Base-by-base conservation (phyloP, 2,113 vertebrate species). In the Xiphophorus maculatus region DNA sequence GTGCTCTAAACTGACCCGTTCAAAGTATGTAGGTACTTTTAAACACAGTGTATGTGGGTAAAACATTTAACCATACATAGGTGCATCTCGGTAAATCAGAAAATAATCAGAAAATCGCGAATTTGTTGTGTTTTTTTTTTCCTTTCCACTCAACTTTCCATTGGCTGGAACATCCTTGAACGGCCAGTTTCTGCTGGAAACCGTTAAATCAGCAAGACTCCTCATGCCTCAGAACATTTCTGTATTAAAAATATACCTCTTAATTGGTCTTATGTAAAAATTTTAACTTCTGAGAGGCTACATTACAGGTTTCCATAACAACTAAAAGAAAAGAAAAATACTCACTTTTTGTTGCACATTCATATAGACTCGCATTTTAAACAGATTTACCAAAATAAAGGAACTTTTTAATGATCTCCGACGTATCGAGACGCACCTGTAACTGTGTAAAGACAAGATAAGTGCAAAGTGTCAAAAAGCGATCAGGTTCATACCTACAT, bases 401-500 rank as follows among this genome's bases (percentile, higher is more conserved):
- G 8, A 58, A 58, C 22, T n/a, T 58, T 25, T 58, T 58, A 1
- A 48, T 58, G 2, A 58, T n/a, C 7, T n/a, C 17, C 3, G 25
- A 58, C 25, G 51, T n/a, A 58, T 58, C 8, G 22, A 58, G 51
- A 58, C 10, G 25, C 51, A 58, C 51, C 51, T n/a, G 25, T 2
- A n/a, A 71, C 70, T 62, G 74, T 66, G 77, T 84, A 76, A 76
- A 76, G 86, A 82, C 77, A 73, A 86, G 37, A 79, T 63, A 75
- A 79, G 81, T 79, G 74, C 82, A 84, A 87, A 88, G 79, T 63
- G 80, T 74, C 74, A 79, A 14, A 82, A 73, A 61, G 60, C 22
- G 51, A 54, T 68, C 13, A 58, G 40, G 30, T 69, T 82, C 61
- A 75, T 81, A 76, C 68, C 82, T 64, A 74, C 70, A 81, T 80